Evolutionary conservation across 2,113 vertebrate species (phyloP).

Genomic region (Daubentonia madagascariensis): DNA sequence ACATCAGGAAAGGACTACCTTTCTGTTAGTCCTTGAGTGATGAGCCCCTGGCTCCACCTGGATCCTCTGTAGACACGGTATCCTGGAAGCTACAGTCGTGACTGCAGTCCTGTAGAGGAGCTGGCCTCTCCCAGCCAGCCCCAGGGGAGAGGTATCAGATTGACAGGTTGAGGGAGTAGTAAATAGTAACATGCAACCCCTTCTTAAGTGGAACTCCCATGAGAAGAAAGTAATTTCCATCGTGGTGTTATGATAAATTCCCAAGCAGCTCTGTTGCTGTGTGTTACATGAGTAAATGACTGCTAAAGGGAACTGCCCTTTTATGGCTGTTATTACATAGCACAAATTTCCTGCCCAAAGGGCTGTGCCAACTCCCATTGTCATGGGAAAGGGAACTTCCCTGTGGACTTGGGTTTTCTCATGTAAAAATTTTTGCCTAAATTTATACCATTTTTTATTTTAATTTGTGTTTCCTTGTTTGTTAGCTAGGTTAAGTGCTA

Average conservation of each 20-base stretch:
- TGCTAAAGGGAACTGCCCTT: not conserved
- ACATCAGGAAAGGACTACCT: not conserved
- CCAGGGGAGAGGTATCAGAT: not conserved
- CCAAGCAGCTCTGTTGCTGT: not conserved
- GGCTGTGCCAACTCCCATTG: not conserved
- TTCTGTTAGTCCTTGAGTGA: not conserved
- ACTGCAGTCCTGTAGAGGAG: not conserved
- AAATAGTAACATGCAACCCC: not conserved
- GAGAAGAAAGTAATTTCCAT: conserved; percentile 15
- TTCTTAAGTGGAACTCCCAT: not conserved
- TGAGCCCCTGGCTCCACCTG: not conserved
- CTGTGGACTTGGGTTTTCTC: not conserved
- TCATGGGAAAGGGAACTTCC: not conserved
- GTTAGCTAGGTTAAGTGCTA: not conserved
- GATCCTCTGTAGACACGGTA: not conserved
- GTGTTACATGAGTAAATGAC: not conserved
- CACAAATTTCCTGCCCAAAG: not conserved
- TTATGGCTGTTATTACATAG: not conserved
- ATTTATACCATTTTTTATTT: conserved; percentile 1
- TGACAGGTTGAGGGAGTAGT: not conserved
- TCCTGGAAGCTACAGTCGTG: not conserved
- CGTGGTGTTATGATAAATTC: not conserved
- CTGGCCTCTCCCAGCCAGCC: not conserved
- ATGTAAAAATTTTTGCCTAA: not conserved
- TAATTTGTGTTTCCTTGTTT: not conserved